phyloP scores from a whole-genome alignment of 2,888 invertebrate genomes.

The Alsophila aescularia region DNA sequence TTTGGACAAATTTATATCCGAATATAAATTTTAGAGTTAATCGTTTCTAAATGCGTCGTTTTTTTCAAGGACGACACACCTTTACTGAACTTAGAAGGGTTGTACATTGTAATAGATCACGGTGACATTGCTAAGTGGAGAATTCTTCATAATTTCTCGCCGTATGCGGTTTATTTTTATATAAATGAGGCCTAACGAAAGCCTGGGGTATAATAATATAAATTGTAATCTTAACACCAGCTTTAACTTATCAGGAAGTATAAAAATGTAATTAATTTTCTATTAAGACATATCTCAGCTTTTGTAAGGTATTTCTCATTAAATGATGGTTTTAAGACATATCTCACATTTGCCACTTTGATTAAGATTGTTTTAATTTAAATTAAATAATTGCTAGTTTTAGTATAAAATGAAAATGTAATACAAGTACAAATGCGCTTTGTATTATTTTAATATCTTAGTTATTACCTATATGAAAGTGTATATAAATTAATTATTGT shows the following conservation, averaged over 20 bases:
- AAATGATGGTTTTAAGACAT: constrained; percentile 59
- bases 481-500: constrained; percentile 39
- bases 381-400: constrained; percentile 34
- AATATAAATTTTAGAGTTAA: constrained; percentile 63
- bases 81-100: constrained; percentile 56
- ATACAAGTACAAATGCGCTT: constrained; percentile 50
- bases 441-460: constrained; percentile 44
- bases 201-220: too few species aligned
- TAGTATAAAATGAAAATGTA: constrained; percentile 45
- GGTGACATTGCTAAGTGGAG: constrained; percentile 32
- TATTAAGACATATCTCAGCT: constrained; percentile 54
- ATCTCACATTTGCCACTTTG: constrained; percentile 78
- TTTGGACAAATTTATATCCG: constrained; percentile 61
- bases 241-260: constrained; percentile 66
- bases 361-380: constrained; percentile 38
- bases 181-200: constrained; percentile 44
- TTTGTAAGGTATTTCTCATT: constrained; percentile 46
- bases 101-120: constrained; percentile 43
- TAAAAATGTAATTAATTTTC: constrained; percentile 44
- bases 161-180: constrained; percentile 37
- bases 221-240: constrained; percentile 50
- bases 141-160: constrained; percentile 10
- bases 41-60: constrained; percentile 60
- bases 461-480: constrained; percentile 3
- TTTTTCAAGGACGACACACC: constrained; percentile 60